Conservation (phyloP, 2,888 invertebrate species). For the Caenorhabditis virilis region DNA sequence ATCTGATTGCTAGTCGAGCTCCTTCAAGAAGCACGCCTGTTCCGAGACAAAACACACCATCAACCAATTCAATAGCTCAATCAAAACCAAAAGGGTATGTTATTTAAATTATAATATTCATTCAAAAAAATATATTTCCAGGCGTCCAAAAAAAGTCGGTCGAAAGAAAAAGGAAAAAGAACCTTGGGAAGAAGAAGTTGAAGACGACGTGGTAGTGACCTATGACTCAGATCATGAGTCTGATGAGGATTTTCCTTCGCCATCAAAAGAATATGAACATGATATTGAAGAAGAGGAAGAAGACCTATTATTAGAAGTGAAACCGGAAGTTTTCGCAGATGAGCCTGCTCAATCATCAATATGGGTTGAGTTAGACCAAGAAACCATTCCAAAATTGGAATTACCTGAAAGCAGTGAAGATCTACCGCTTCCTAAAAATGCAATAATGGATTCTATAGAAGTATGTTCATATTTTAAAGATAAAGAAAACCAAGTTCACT, state of each 20-base stretch:
- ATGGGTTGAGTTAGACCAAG: slow-evolving; percentile 51
- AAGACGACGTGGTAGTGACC: slow-evolving; percentile 22
- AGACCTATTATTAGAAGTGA: slow-evolving; percentile 11
- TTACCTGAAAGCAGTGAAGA: slow-evolving; percentile 51
- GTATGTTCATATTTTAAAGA: slow-evolving; percentile 9
- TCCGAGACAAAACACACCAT: no score
- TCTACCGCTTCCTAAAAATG: slow-evolving; percentile 31
- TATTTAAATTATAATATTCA: not conserved
- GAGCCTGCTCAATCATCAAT: slow-evolving; percentile 15
- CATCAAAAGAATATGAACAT: slow-evolving; percentile 4
- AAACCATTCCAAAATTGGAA: slow-evolving; percentile 45
- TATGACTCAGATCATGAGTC: slow-evolving; percentile 7
- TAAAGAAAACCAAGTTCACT: no score
- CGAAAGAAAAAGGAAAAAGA: slow-evolving; percentile 6
- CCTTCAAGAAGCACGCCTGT: no score
- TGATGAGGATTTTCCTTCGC: slow-evolving; percentile 18
- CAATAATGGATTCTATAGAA: slow-evolving; percentile 46
- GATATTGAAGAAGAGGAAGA: slow-evolving; percentile 13
- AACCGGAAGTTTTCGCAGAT: slow-evolving; percentile 1
- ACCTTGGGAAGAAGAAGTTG: slow-evolving; percentile 8
- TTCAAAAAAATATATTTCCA: slow-evolving; percentile 4
- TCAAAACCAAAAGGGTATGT: slow-evolving; percentile 8
- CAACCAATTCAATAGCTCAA: slow-evolving; percentile 1
- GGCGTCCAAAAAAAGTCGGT: slow-evolving; percentile 13
- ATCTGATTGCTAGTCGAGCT: not conserved